Conservation (phyloP, 2,113 vertebrate species). For the Galbula dea region DNA sequence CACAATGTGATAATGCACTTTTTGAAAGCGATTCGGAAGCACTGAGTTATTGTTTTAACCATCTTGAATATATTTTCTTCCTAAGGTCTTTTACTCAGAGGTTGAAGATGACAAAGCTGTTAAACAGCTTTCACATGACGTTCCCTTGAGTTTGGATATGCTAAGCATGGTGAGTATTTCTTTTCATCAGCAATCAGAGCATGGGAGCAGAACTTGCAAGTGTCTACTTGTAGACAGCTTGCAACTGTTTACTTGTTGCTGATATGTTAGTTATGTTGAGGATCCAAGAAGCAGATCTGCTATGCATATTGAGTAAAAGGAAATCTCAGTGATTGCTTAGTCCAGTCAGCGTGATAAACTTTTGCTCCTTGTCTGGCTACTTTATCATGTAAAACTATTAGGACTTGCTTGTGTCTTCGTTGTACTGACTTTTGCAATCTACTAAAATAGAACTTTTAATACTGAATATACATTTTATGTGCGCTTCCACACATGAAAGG, state of each 20-base stretch:
- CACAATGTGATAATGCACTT: background rate
- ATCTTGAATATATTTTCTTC: background rate
- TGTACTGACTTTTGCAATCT: background rate
- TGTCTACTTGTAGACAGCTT: too few species aligned
- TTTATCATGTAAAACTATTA: background rate
- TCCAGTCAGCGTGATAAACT: background rate
- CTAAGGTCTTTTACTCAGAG: conserved; percentile 89
- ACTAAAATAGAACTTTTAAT: background rate
- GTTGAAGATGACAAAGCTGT: conserved; percentile 70
- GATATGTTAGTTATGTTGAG: background rate
- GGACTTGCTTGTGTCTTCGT: background rate
- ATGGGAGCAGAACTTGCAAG: background rate
- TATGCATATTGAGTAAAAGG: background rate
- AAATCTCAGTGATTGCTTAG: background rate
- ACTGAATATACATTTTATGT: background rate
- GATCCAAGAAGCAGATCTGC: background rate
- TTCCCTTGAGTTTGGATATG: conserved; percentile 80
- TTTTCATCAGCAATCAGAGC: background rate
- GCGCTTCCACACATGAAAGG: background rate
- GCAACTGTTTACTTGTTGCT: background rate
- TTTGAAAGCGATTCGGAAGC: background rate
- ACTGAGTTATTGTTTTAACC: background rate
- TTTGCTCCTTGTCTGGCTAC: background rate
- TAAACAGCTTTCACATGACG: conserved; percentile 70
- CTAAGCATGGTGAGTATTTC: conserved; percentile 78